Evolutionary conservation across 2,888 invertebrate species (phyloP), one percentile per base, ranked within the genome.

Genomic region (Leucophenga maculata): DNA sequence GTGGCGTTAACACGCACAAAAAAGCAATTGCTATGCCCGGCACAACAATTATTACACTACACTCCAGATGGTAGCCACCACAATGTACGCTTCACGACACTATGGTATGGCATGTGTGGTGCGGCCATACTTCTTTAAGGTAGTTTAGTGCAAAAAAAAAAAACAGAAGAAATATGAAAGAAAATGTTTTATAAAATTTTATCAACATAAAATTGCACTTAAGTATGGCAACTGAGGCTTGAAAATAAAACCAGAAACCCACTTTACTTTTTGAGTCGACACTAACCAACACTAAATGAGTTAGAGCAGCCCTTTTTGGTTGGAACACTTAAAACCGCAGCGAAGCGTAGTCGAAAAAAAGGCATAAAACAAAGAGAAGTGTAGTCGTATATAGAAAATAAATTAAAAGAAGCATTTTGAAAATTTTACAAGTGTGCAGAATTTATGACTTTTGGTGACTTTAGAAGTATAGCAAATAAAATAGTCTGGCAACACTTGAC

Each of bases 121-220:
- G 3, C 11, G 8, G 9, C 6, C 39, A 6, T 39, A 6, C 1
- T 39, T 39, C 11, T 11, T 39, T 11, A 39, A 11, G 39, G 4
- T 11, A 39, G 8, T 39, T 39, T 39, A 11, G 39, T 39, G 39
- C 39, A 6, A 11, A 6, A 39, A 11, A 39, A 39, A 39, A 39
- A 32, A 32, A 32, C 6, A 32, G 3, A 32, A 6, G 11, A 11
- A 39, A 9, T 39, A 39, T 39, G 11, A 39, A 39, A 22, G 20
- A 57, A 57, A 57, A 22, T 57, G 22, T 9, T 26, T 57, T 57
- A 57, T 57, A 57, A 57, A 57, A 57, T 57, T 22, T 57, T n/a
- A 13, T 31, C 20, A 57, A 57, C 57, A 57, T 57, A 57, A 57
- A 57, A 57, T 18, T 22, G 57, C 57, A 57, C 57, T 57, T 57